Evolutionary conservation across 1,140 invertebrate species (phyloP).

Genomic region (Drusus annulatus): DNA sequence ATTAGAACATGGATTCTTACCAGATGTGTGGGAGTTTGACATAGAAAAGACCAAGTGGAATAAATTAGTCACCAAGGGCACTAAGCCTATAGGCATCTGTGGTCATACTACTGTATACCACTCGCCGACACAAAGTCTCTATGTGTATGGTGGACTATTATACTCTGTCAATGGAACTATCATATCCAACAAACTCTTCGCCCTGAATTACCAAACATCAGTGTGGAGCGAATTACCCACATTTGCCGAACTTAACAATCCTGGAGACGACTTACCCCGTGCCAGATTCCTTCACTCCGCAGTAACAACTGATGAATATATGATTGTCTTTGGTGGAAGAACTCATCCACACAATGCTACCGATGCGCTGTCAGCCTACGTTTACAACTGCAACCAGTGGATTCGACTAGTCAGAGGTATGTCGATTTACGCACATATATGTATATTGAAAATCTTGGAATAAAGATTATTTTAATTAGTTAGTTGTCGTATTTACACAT

Average conservation of each 20-base stretch:
- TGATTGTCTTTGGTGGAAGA: slow-evolving; percentile 91
- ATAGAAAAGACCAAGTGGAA: slow-evolving; percentile 82
- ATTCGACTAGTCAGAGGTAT: slow-evolving; percentile 76
- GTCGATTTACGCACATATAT: background rate
- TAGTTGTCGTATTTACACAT: background rate
- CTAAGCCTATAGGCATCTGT: slow-evolving; percentile 86
- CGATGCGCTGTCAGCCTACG: slow-evolving; percentile 88
- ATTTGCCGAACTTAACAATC: slow-evolving; percentile 76
- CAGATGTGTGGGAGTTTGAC: slow-evolving; percentile 88
- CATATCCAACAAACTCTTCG: slow-evolving; percentile 83
- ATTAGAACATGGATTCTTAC: slow-evolving; percentile 79
- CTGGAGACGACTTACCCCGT: slow-evolving; percentile 74
- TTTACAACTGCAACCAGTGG: slow-evolving; percentile 94
- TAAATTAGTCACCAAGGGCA: slow-evolving; percentile 78
- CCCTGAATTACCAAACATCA: slow-evolving; percentile 82
- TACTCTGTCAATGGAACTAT: slow-evolving; percentile 81
- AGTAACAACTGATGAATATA: slow-evolving; percentile 88
- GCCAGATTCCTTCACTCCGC: slow-evolving; percentile 91
- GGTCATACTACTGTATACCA: slow-evolving; percentile 94
- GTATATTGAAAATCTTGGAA: background rate
- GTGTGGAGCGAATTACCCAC: slow-evolving; percentile 85
- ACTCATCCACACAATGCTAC: slow-evolving; percentile 79
- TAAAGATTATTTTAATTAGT: background rate
- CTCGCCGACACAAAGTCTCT: slow-evolving; percentile 84
- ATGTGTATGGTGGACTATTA: slow-evolving; percentile 91